A percentile compares a stretch with the other conserved stretches of the same genome.
Evolutionary conservation across 2,113 vertebrate genomes (phyloP).

Genomic region (human): GRCh38 chr15:87688001-87688500

Average conservation of each 20-base stretch:
- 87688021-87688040: not conserved
- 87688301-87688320: no score
- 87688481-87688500: not conserved
- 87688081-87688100: not conserved
- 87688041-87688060: not conserved
- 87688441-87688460: not conserved
- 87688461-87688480: not conserved
- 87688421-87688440: not conserved
- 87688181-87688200: fast-evolving
- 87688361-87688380: not conserved
- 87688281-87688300: not conserved
- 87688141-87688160: not conserved
- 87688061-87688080: not conserved
- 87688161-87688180: not conserved
- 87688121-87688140: not conserved
- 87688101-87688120: not conserved
- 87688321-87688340: not conserved
- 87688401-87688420: not conserved
- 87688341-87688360: not conserved
- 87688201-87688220: not conserved
- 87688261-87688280: not conserved
- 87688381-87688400: not conserved
- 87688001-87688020: not conserved
- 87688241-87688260: not conserved
- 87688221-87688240: not conserved